Evolutionary conservation across 2,888 invertebrate species (phyloP).

Genomic region (Steinernema scapterisci): DNA sequence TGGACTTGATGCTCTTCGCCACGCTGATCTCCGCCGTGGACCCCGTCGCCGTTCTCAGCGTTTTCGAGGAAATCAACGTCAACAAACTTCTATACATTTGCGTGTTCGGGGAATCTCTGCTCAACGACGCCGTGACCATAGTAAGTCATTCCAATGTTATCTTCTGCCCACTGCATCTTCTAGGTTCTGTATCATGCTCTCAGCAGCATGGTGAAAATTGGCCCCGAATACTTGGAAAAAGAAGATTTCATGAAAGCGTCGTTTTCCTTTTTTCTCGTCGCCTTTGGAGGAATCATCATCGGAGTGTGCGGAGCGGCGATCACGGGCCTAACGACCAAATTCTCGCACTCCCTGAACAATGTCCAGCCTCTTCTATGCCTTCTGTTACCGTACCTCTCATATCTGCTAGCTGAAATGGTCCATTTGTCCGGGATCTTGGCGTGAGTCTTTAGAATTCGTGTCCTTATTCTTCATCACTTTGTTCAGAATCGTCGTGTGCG

Average conservation of each 20-base stretch:
- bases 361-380: constrained; percentile 97
- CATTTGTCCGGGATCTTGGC: constrained; percentile 78
- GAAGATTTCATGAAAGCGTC: constrained; percentile 53
- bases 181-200: constrained; percentile 51
- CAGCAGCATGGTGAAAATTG: constrained; percentile 46
- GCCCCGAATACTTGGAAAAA: constrained; percentile 50
- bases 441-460: constrained; percentile 16
- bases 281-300: constrained; percentile 51
- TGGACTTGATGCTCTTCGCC: constrained; percentile 49
- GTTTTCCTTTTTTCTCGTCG: constrained; percentile 51
- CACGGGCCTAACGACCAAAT: constrained; percentile 70
- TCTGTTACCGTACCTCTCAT: constrained; percentile 94
- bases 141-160: constrained; percentile 65
- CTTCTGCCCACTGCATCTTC: background rate
- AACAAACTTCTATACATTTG: constrained; percentile 76
- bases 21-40: constrained; percentile 62
- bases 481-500: constrained; percentile 89
- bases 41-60: constrained; percentile 59
- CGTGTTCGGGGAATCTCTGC: constrained; percentile 94
- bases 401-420: constrained; percentile 94
- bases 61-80: constrained; percentile 53
- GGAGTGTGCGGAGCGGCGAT: constrained; percentile 53
- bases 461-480: too few relatives aligned
- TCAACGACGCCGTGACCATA: constrained; percentile 97
- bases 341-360: constrained; percentile 90